These are phyloP conservation scores for Nephrotoma guestfalica DNA, from an alignment of 2,888 invertebrate species.

Conservation along the genomic window DNA sequence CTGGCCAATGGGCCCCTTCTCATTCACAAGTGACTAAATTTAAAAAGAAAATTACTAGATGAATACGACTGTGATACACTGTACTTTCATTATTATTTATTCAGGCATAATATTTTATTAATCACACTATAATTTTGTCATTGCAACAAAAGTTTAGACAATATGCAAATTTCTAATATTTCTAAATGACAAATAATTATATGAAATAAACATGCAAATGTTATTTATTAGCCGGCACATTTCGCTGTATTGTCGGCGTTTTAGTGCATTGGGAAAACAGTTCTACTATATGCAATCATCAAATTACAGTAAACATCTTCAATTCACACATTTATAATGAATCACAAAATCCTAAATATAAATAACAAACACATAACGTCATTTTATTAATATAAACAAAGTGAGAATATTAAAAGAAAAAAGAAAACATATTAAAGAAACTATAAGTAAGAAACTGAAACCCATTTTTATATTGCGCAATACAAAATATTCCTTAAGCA, in stretches of 20 bases:
- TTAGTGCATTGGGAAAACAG: too few species aligned
- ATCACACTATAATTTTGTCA: background rate
- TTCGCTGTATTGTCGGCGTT: too few species aligned
- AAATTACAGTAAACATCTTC: background rate
- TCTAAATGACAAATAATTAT: background rate
- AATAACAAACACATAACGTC: background rate
- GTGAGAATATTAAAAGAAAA: background rate
- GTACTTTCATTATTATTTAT: background rate
- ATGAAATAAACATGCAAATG: background rate
- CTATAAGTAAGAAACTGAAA: background rate
- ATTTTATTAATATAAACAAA: background rate
- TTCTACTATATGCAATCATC: background rate
- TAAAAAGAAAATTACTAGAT: too few species aligned
- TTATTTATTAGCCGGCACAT: background rate
- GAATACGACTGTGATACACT: too few species aligned
- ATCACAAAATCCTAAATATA: background rate
- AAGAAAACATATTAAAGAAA: background rate
- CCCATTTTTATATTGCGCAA: background rate
- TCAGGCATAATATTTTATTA: background rate
- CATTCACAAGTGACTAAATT: too few species aligned
- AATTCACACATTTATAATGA: background rate
- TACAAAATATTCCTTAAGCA: background rate
- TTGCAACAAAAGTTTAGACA: background rate
- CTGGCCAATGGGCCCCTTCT: too few species aligned
- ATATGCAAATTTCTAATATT: background rate